Percentiles rank a stretch among this genome's conserved stretches.
Evolutionary conservation across 2,113 vertebrate species (phyloP).

Genomic region (Bufo gargarizans): DNA sequence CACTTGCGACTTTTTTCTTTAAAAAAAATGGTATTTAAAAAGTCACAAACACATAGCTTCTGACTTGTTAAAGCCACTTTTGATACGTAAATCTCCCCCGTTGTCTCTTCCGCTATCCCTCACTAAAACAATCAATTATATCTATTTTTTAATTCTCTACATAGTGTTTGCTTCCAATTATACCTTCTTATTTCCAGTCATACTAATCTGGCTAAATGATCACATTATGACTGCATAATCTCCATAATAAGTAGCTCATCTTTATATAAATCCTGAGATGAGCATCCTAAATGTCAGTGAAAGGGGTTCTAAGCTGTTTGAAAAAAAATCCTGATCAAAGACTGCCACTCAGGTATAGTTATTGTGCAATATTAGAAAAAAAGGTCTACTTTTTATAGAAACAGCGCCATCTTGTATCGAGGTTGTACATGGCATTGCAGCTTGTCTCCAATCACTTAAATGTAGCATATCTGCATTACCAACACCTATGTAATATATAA

Average conservation of each 20-base stretch:
- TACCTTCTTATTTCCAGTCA: slow-evolving; percentile 4
- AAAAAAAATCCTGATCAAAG: neutral
- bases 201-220: slow-evolving; percentile 15
- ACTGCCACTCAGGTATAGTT: neutral
- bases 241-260: slow-evolving; percentile 8
- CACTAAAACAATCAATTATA: neutral
- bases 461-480: too few species aligned
- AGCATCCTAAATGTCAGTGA: neutral
- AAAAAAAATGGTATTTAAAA: too few species aligned
- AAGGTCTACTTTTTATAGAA: neutral
- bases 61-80: neutral
- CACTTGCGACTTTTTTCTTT: too few species aligned
- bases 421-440: too few species aligned
- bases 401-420: neutral
- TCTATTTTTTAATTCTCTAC: slow-evolving; percentile 3
- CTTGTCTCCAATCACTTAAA: too few species aligned
- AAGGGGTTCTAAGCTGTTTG: neutral
- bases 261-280: neutral
- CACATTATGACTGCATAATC: slow-evolving; percentile 26
- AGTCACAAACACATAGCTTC: too few species aligned
- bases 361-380: neutral
- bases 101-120: neutral
- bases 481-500: too few species aligned
- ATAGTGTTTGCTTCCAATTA: slow-evolving; percentile 11
- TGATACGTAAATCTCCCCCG: too few species aligned